Evolutionary conservation across 2,888 invertebrate species (phyloP).

Genomic region (Romanomermis culicivorax): DNA sequence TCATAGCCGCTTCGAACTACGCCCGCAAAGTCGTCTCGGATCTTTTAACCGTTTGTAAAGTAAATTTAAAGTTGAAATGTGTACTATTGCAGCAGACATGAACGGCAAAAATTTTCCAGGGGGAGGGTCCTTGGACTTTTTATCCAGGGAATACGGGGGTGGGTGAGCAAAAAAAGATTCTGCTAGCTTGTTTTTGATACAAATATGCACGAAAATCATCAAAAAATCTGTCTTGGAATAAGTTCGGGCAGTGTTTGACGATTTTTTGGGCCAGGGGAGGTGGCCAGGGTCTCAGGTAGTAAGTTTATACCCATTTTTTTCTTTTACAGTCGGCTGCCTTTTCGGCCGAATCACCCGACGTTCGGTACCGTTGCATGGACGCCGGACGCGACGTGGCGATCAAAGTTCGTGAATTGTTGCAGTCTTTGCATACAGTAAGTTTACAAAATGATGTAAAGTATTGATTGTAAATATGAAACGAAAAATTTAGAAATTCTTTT

Average conservation of each 20-base stretch:
- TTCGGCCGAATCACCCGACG: conserved; percentile 54
- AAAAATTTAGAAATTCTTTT: not conserved
- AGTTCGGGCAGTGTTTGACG: too few species aligned
- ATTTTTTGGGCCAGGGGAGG: too few species aligned
- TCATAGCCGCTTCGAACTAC: conserved; percentile 82
- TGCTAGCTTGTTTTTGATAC: too few species aligned
- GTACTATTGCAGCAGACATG: not conserved
- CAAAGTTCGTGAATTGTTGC: conserved; percentile 62
- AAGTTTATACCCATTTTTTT: not conserved
- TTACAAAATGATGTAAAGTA: too few species aligned
- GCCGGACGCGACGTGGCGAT: conserved; percentile 47
- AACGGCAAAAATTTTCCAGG: not conserved
- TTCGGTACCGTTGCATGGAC: conserved; percentile 49
- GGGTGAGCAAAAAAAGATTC: too few species aligned
- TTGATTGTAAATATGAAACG: too few species aligned
- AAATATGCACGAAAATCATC: too few species aligned
- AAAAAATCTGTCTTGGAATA: too few species aligned
- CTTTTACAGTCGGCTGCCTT: conserved; percentile 36
- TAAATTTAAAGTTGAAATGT: conserved; percentile 20
- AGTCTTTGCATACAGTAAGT: conserved; percentile 45
- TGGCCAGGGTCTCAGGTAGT: too few species aligned
- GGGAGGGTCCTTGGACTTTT: not conserved
- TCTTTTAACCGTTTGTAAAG: conserved; percentile 66
- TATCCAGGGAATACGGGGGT: too few species aligned
- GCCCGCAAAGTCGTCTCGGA: conserved; percentile 82